A percentile compares a stretch with the other conserved stretches of the same genome.
phyloP scores from a whole-genome alignment of 2,113 vertebrate genomes.

The Mobula birostris region DNA sequence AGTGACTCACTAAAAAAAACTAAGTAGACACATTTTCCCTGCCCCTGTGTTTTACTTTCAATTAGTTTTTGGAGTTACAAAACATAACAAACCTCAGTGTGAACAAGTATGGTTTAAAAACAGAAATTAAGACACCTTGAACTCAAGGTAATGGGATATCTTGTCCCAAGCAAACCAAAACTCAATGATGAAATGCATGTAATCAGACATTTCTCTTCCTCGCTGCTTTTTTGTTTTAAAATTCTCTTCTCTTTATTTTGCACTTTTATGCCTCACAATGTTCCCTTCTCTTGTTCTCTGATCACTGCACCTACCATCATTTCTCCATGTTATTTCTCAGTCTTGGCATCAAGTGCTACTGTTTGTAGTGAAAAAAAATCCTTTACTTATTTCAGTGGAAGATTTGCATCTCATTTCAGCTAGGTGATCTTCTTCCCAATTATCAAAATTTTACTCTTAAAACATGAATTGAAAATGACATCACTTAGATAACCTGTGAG shows the following conservation, averaged over 20 bases:
- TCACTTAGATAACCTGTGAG: neutral
- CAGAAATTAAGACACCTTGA: neutral
- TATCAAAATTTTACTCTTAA: neutral
- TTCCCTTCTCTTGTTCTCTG: neutral
- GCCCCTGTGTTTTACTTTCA: too few species aligned
- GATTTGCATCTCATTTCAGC: neutral
- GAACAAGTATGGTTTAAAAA: neutral
- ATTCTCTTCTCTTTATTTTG: neutral
- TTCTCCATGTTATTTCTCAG: neutral
- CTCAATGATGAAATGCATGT: neutral
- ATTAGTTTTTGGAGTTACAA: too few species aligned
- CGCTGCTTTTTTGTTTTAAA: neutral
- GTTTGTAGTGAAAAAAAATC: neutral
- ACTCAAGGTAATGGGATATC: neutral
- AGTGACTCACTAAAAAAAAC: too few species aligned
- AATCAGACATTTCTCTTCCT: neutral
- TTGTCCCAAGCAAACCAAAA: neutral
- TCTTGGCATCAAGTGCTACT: neutral
- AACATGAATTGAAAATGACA: neutral
- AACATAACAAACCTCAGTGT: neutral
- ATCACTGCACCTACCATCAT: neutral
- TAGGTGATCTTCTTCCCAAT: neutral
- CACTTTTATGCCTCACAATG: neutral
- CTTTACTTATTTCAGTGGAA: neutral
- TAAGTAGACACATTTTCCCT: too few species aligned